These are phyloP conservation scores for Mantis religiosa DNA, from an alignment of 2,888 invertebrate genomes.

Conservation along the genomic window DNA sequence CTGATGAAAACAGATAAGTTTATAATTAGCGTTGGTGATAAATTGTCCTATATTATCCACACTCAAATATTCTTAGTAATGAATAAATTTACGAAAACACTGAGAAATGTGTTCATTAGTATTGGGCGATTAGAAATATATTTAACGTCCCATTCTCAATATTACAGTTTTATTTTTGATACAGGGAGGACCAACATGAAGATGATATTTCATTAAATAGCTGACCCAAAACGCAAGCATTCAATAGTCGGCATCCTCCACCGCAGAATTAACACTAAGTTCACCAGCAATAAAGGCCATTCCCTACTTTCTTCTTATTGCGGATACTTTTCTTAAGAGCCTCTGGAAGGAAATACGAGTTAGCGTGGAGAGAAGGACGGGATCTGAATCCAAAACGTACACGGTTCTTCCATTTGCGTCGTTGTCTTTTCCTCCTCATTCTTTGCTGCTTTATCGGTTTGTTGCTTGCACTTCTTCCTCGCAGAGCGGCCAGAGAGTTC, in stretches of 20 bases:
- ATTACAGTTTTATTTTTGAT: too few species aligned
- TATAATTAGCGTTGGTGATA: too few species aligned
- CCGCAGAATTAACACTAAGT: neutral
- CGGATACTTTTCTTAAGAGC: neutral
- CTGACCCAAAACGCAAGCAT: too few species aligned
- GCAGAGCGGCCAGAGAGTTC: neutral
- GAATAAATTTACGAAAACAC: too few species aligned
- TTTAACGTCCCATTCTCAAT: too few species aligned
- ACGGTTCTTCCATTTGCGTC: neutral
- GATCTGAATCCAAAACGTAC: neutral
- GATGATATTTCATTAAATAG: too few species aligned
- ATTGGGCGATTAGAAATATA: too few species aligned
- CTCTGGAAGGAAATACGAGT: neutral
- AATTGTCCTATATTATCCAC: too few species aligned
- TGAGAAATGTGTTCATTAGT: too few species aligned
- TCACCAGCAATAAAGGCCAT: neutral
- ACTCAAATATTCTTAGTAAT: too few species aligned
- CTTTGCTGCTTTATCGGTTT: neutral
- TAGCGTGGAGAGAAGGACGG: neutral
- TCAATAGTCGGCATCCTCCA: neutral
- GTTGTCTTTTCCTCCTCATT: neutral
- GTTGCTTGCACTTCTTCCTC: neutral
- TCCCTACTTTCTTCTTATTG: neutral
- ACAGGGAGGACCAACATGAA: too few species aligned
- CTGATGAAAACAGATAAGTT: too few species aligned